Evolutionary conservation across 2,113 vertebrate species (phyloP).

Genomic region (Halichoerus grypus): DNA sequence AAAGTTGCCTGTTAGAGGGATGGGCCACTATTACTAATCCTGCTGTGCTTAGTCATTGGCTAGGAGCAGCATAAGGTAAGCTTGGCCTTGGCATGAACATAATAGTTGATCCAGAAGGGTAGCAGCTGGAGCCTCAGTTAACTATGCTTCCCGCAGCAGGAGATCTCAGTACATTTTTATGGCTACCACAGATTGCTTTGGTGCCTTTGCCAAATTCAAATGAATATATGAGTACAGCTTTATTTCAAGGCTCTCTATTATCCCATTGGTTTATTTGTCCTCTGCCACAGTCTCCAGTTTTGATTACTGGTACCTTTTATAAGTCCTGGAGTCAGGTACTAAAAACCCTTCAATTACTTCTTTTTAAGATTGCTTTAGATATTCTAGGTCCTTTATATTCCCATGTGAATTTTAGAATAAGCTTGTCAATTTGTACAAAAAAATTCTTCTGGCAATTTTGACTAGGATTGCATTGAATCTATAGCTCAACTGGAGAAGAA

Average conservation of each 20-base stretch:
- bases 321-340: background rate
- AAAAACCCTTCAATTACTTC: background rate
- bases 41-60: background rate
- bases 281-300: background rate
- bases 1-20: background rate
- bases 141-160: background rate
- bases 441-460: background rate
- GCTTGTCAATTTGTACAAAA: background rate
- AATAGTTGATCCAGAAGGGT: background rate
- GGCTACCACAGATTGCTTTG: background rate
- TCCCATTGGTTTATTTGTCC: background rate
- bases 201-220: conserved; percentile 26
- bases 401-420: background rate
- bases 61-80: background rate
- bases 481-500: background rate
- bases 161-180: background rate
- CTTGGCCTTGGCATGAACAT: background rate
- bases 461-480: background rate
- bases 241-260: background rate
- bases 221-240: background rate
- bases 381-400: conserved; percentile 1
- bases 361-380: background rate
- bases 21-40: background rate
- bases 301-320: background rate
- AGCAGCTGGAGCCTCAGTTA: background rate